A percentile compares a stretch with the other conserved stretches of the same genome.
Conservation (phyloP, 2,888 invertebrate species). For the Deroplatys truncata region DNA sequence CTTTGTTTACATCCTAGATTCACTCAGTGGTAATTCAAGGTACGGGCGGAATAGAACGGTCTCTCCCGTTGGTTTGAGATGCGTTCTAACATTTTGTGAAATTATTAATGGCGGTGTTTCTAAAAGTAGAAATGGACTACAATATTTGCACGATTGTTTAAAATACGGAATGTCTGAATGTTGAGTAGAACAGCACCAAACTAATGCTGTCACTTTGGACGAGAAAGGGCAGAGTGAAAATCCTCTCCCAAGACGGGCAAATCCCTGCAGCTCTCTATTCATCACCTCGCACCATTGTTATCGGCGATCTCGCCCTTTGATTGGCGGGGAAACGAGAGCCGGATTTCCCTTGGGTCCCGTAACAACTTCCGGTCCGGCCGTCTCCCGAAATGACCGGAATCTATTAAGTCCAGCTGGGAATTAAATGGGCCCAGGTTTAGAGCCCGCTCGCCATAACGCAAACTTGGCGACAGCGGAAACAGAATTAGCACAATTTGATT, state of each 20-base stretch:
- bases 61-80: too few relatives aligned
- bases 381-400: slow-evolving; percentile 11
- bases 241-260: not conserved
- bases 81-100: too few relatives aligned
- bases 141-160: too few relatives aligned
- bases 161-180: too few relatives aligned
- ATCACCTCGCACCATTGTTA: not conserved
- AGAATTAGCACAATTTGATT: not conserved
- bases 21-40: too few relatives aligned
- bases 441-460: not conserved
- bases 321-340: slow-evolving; percentile 30
- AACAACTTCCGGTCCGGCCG: slow-evolving; percentile 31
- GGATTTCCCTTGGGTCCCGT: slow-evolving; percentile 32
- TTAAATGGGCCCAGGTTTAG: not conserved
- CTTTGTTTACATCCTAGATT: too few relatives aligned
- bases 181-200: too few relatives aligned
- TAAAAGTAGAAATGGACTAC: too few relatives aligned
- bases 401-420: not conserved
- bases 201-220: too few relatives aligned
- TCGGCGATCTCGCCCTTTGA: slow-evolving; percentile 26
- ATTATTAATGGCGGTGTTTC: too few relatives aligned
- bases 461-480: not conserved
- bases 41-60: too few relatives aligned
- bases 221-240: too few relatives aligned
- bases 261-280: not conserved